Base-by-base conservation (phyloP, 2,888 invertebrate genomes). In the Phortica okadai region DNA sequence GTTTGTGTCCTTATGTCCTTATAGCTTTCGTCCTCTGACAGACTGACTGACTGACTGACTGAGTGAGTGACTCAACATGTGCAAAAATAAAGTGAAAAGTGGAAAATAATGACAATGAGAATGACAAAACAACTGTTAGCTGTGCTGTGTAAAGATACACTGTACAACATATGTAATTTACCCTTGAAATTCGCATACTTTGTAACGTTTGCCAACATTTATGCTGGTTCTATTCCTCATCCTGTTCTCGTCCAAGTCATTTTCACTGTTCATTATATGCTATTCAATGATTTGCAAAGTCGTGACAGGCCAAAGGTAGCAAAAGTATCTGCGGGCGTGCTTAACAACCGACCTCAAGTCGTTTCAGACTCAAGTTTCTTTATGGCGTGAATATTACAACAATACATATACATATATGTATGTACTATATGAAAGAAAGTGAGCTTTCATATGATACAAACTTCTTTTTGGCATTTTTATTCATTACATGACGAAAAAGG, bases 191-290 rank as follows among this genome's bases (percentile, higher is more conserved):
- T 25, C 66, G 66, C 66, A 66, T 66, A 10, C 78, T 78, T 76
- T 78, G 74, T 77, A 75, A 77, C 79, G 78, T 79, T 79, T 81
- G 16, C 25, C 21, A 77, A 84, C 79, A 77, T 3, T 50, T 50
- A 50, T 50, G 50, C 50, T 50, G 50, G 50, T 50, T 3, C 50
- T 77, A 73, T 82, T 79, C 80, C 78, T 72, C 76, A 70, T 78
- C 74, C 73, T 33, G 74, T 74, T 74, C 81, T 77, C 70, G 74
- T 33, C 78, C 62, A 74, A 76, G 58, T 75, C 44, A 33, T 33
- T 2, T 5, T 33, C 33, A 33, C 33, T 5, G 33, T 33, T 33
- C 1, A 33, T 33, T 33, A 33, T 33, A 33, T 33, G 33, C 33
- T 5, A 33, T 33, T 33, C 33, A 33, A 33, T 33, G 33, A 33